These are phyloP conservation scores for Idaea straminata DNA, from an alignment of 2,888 invertebrate species.

Conservation along the genomic window DNA sequence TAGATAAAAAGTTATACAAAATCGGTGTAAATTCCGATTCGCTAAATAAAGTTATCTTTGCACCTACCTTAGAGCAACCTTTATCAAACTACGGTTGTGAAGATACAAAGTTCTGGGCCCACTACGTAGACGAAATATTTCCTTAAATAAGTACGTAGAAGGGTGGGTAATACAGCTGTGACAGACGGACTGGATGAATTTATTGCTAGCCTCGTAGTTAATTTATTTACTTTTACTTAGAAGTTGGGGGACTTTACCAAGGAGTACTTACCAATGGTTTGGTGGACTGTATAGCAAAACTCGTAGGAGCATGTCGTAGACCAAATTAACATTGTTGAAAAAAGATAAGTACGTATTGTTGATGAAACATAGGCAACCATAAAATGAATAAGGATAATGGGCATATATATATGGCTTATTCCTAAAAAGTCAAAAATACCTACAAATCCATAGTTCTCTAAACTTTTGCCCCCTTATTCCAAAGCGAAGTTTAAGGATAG, in stretches of 20 bases:
- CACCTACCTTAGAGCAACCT: conserved; percentile 1
- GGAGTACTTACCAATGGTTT: not conserved
- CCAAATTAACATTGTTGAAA: not conserved
- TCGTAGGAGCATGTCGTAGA: not conserved
- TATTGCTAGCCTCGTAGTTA: conserved; percentile 28
- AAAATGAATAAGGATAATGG: too few species aligned
- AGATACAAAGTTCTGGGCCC: conserved; percentile 14
- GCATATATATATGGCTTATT: too few species aligned
- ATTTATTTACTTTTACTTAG: conserved; percentile 27
- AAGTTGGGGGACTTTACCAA: conserved; percentile 12
- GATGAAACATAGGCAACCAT: too few species aligned
- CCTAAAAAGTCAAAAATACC: too few species aligned
- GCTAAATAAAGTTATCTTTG: conserved; percentile 5
- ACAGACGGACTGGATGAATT: conserved; percentile 30
- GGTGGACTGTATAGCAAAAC: not conserved
- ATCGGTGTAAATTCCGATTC: not conserved
- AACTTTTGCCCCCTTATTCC: too few species aligned
- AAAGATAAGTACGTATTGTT: too few species aligned
- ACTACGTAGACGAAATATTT: conserved; percentile 19
- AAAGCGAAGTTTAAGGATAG: too few species aligned
- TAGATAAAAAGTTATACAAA: not conserved
- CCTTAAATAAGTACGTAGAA: conserved; percentile 22
- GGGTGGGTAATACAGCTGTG: conserved; percentile 28
- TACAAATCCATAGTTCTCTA: too few species aligned
- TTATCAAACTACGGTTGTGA: conserved; percentile 9